Conservation (phyloP, 1,140 invertebrate species). For the Musca domestica region DNA sequence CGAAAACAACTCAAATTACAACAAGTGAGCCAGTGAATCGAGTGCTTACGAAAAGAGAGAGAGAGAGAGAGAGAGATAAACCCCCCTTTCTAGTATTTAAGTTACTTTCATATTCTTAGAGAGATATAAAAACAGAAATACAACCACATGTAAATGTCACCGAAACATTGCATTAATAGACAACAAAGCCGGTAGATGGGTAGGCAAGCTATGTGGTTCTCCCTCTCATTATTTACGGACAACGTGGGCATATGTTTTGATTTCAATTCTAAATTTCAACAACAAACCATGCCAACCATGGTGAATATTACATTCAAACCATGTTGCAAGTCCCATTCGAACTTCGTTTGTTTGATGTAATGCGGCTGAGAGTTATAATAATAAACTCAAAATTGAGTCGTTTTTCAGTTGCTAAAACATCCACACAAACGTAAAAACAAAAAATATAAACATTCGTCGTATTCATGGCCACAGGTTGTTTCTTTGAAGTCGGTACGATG, state of each 20-base stretch:
- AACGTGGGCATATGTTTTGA: too few species aligned
- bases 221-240: too few species aligned
- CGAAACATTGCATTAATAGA: background rate
- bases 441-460: background rate
- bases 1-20: background rate
- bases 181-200: too few species aligned
- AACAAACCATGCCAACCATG: too few species aligned
- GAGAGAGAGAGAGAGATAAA: too few species aligned
- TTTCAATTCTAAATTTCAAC: too few species aligned
- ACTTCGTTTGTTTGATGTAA: background rate
- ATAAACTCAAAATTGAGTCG: background rate
- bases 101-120: too few species aligned
- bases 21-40: constrained; percentile 12
- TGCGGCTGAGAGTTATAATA: background rate
- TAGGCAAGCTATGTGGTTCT: too few species aligned
- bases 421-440: too few species aligned
- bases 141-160: background rate
- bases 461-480: constrained; percentile 22
- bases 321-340: constrained; percentile 3
- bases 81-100: too few species aligned
- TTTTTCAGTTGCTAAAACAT: too few species aligned
- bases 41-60: background rate
- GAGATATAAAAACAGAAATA: background rate
- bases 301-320: background rate
- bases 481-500: background rate